Percentiles rank a stretch among this genome's conserved stretches.
These are phyloP conservation scores for Drosophila pseudoobscura DNA, from an alignment of 1,140 invertebrate species.

Conservation along the genomic window DNA sequence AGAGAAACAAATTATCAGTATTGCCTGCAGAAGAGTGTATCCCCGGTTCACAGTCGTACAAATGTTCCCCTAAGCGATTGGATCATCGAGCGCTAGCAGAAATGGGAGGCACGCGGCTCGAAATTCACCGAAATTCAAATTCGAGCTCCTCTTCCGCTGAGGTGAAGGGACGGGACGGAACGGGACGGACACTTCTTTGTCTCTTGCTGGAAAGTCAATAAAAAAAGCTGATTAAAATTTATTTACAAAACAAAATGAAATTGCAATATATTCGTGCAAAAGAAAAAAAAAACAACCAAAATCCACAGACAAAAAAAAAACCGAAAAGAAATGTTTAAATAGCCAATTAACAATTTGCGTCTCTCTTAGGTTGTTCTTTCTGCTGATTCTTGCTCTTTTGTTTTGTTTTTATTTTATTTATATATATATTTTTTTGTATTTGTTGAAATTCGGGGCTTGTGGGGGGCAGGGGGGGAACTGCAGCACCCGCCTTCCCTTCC, in stretches of 20 bases:
- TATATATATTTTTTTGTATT: not conserved
- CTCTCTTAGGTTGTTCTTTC: slow-evolving; percentile 27
- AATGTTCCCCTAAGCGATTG: no score
- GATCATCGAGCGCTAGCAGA: not conserved
- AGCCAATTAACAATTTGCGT: slow-evolving; percentile 76
- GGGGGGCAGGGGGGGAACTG: no score
- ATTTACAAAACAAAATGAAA: slow-evolving; percentile 56
- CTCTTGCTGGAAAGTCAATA: slow-evolving; percentile 26
- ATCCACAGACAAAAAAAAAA: not conserved
- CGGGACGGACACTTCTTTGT: slow-evolving; percentile 24
- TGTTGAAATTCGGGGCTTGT: not conserved
- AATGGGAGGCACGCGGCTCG: no score
- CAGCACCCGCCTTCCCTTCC: no score
- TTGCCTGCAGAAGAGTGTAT: no score
- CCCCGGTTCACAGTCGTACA: no score
- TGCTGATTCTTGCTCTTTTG: slow-evolving; percentile 8
- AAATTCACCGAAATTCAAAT: slow-evolving; percentile 25
- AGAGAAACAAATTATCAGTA: no score
- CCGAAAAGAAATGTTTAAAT: slow-evolving; percentile 54
- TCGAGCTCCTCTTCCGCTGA: not conserved
- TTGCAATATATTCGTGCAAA: slow-evolving; percentile 22
- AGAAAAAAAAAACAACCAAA: slow-evolving; percentile 13
- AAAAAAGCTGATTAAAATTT: slow-evolving; percentile 42
- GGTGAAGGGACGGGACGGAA: no score
- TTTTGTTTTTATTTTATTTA: slow-evolving; percentile 10